Evolutionary conservation across 1,140 invertebrate species (phyloP).

Genomic region (Oscheius sp.): DNA sequence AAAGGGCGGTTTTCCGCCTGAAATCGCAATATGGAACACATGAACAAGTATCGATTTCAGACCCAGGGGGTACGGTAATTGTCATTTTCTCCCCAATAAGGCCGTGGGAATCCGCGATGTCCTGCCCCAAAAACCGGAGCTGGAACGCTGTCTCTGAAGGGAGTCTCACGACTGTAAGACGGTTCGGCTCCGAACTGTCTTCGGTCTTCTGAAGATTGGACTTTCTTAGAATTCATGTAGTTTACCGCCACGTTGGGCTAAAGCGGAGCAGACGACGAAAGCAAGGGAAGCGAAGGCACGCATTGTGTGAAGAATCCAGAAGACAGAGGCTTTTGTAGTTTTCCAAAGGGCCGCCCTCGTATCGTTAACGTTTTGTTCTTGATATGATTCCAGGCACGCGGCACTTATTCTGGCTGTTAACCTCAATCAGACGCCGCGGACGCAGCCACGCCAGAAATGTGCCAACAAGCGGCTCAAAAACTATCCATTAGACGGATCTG

Average conservation of each 20-base stretch:
- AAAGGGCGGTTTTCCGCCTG: constrained; percentile 9
- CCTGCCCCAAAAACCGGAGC: constrained; percentile 22
- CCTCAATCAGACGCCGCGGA: too few relatives aligned
- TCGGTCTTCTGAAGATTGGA: too few relatives aligned
- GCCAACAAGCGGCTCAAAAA: too few relatives aligned
- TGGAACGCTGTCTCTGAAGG: constrained; percentile 8
- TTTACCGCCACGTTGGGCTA: too few relatives aligned
- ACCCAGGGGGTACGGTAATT: neutral
- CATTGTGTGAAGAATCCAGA: too few relatives aligned
- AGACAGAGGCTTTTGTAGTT: neutral
- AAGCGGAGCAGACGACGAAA: too few relatives aligned
- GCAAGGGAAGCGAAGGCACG: neutral
- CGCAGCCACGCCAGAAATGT: too few relatives aligned
- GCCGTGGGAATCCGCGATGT: neutral
- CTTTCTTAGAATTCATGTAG: too few relatives aligned
- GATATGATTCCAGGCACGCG: constrained; percentile 1
- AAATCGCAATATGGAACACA: neutral
- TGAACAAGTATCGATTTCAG: neutral
- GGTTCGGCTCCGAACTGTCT: neutral
- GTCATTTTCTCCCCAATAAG: neutral
- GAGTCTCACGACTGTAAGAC: neutral
- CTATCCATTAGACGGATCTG: too few relatives aligned
- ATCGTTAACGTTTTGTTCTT: neutral
- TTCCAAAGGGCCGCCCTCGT: neutral
- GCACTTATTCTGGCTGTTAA: neutral